A percentile compares a stretch with the other conserved stretches of the same genome.
phyloP scores from a whole-genome alignment of 2,113 vertebrate species.

The Gymnarchus niloticus region DNA sequence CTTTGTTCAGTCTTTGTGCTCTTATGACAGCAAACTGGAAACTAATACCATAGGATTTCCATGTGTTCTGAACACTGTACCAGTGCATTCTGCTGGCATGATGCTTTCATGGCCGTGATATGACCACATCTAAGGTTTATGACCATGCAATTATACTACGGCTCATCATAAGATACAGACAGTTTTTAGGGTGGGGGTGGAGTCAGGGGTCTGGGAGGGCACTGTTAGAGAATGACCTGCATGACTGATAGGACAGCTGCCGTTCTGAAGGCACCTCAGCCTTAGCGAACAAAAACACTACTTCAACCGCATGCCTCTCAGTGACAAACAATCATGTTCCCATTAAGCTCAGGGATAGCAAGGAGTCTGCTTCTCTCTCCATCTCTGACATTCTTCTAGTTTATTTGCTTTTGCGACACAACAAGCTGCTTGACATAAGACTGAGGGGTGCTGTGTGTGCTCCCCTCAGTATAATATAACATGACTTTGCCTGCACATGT shows the following conservation, averaged over 20 bases:
- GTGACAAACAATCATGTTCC: slow-evolving; percentile 37
- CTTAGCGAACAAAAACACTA: slow-evolving; percentile 68
- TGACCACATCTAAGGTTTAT: slow-evolving; percentile 57
- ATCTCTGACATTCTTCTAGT: slow-evolving; percentile 37
- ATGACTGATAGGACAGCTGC: slow-evolving; percentile 51
- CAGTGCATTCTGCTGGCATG: slow-evolving; percentile 78
- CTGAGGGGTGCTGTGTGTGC: background rate
- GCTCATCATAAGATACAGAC: background rate
- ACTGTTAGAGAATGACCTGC: slow-evolving; percentile 61
- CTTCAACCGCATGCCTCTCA: slow-evolving; percentile 79
- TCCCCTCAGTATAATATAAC: background rate
- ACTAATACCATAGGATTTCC: slow-evolving; percentile 43
- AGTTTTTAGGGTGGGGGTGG: background rate
- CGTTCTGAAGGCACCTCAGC: slow-evolving; percentile 50
- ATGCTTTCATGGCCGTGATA: slow-evolving; percentile 65
- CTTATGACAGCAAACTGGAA: slow-evolving; percentile 55
- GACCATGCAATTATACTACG: slow-evolving; percentile 53
- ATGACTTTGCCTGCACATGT: slow-evolving; percentile 14
- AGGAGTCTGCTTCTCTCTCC: slow-evolving; percentile 11
- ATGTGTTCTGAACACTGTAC: slow-evolving; percentile 45
- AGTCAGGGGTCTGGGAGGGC: background rate
- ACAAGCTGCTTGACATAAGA: slow-evolving; percentile 15
- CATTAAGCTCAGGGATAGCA: slow-evolving; percentile 12
- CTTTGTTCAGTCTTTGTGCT: slow-evolving; percentile 83
- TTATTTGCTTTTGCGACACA: slow-evolving; percentile 14